phyloP scores from a whole-genome alignment of 2,113 vertebrate genomes.

The Zosterops lateralis region DNA sequence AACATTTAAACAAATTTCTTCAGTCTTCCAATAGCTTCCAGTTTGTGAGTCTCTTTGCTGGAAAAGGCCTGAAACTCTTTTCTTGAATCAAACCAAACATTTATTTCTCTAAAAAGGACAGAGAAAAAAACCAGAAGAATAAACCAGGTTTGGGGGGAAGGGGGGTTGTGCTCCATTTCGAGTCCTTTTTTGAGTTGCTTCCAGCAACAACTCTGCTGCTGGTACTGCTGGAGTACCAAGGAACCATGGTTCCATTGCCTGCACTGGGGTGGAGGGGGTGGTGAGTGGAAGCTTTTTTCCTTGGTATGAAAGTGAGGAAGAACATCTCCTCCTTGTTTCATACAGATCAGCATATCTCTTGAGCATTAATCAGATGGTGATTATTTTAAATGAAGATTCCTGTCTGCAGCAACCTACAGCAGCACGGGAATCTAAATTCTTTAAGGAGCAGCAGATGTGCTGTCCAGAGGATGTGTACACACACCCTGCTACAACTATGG shows the following conservation, averaged over 20 bases:
- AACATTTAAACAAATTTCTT: background rate
- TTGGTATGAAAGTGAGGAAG: background rate
- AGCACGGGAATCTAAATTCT: background rate
- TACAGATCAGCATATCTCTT: background rate
- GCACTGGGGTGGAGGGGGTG: no score
- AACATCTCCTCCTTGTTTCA: background rate
- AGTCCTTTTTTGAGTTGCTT: background rate
- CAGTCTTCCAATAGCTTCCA: background rate
- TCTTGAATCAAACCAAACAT: background rate
- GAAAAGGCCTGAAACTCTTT: background rate
- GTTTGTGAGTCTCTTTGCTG: background rate
- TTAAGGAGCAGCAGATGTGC: background rate
- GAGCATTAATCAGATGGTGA: background rate
- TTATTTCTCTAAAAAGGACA: background rate
- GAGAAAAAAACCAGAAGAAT: background rate
- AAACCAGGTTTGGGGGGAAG: no score
- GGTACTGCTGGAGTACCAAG: background rate
- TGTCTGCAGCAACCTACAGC: background rate
- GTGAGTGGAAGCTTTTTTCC: background rate
- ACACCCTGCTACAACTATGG: background rate
- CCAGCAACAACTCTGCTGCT: background rate
- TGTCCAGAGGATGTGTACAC: background rate
- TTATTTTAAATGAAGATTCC: background rate
- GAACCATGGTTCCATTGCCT: background rate
- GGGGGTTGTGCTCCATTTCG: rapidly evolving